Evolutionary conservation across 1,140 invertebrate species (phyloP).

Genomic region (Drosophila mauritiana): DNA sequence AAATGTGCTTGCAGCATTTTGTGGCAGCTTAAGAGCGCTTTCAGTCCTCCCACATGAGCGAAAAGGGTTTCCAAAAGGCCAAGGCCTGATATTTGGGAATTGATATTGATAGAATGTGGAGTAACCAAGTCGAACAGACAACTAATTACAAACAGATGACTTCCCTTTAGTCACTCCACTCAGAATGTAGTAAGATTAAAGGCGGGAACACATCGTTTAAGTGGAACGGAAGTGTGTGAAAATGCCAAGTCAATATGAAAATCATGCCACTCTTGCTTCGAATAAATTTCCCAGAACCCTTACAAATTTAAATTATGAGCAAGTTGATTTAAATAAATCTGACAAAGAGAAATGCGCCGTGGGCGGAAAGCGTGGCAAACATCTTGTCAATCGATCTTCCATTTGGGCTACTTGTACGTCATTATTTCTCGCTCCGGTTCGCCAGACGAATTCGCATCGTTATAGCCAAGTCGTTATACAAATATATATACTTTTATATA

Average conservation of each 20-base stretch:
- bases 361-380: conserved; percentile 33
- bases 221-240: not conserved
- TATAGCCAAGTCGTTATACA: conserved; percentile 30
- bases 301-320: conserved; percentile 13
- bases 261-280: not conserved
- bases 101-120: not conserved
- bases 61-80: conserved; percentile 13
- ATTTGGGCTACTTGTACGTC: conserved; percentile 33
- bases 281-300: not conserved
- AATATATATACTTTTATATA: conserved; percentile 29
- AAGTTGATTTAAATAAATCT: conserved; percentile 5
- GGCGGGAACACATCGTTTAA: too few relatives aligned
- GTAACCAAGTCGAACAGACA: too few relatives aligned
- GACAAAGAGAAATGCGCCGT: conserved; percentile 1
- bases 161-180: too few relatives aligned
- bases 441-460: conserved; percentile 25
- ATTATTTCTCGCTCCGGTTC: conserved; percentile 8
- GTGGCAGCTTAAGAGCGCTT: not conserved
- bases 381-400: conserved; percentile 24
- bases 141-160: not conserved
- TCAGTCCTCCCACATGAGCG: not conserved
- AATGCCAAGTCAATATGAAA: not conserved
- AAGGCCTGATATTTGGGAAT: conserved; percentile 5
- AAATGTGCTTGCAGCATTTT: conserved; percentile 44
- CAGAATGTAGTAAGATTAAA: too few relatives aligned